Evolutionary conservation across 2,113 vertebrate genomes (phyloP), one percentile per base, ranked within the genome.

Genomic region (Prionailurus viverrinus): DNA sequence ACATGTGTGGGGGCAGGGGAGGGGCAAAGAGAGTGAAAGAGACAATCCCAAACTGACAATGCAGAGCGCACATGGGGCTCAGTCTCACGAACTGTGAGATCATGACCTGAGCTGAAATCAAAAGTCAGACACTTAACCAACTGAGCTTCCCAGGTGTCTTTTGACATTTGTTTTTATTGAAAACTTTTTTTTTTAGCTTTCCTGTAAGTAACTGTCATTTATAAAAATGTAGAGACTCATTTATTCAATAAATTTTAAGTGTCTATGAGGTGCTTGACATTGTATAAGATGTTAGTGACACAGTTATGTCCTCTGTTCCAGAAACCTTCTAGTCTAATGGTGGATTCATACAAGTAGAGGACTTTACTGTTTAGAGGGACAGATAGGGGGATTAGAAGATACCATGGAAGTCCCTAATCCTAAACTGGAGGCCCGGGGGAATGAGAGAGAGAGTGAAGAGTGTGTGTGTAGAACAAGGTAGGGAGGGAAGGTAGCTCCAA

Each of bases 161-260:
- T 61, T 69, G 33, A 69, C 58, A 11, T 48, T 94, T 87, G 21
- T 45, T 73, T 94, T 81, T 55, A 66, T 79, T 83, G 53, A 41
- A 61, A 89, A 85, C 29, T 63, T 36, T 51, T 79, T 21, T 78
- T 85, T 95, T 82, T 21, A 23, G 16, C 68, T 95, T 93, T 76
- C 33, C 61, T 66, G 29, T 80, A 94, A 97, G 25, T 74, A 80
- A 31, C 25, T 78, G 25, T 41, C 45, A 73, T n/a, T 94, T 63
- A 48, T 63, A 55, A 93, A 91, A 81, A 78, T 31, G 41, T 45
- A 81, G 41, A 58, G 51, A 51, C 78, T 83, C 25, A 63, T 79
- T 89, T 94, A 78, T 89, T 68, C 53, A 61, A 39, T 55, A 71
- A 36, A 27, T n/a, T 68, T 95, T 48, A 39, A 84, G 31, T 68